Base-by-base conservation (phyloP, 92 coral and sea anemone species). In the Paragorgia papillata region DNA sequence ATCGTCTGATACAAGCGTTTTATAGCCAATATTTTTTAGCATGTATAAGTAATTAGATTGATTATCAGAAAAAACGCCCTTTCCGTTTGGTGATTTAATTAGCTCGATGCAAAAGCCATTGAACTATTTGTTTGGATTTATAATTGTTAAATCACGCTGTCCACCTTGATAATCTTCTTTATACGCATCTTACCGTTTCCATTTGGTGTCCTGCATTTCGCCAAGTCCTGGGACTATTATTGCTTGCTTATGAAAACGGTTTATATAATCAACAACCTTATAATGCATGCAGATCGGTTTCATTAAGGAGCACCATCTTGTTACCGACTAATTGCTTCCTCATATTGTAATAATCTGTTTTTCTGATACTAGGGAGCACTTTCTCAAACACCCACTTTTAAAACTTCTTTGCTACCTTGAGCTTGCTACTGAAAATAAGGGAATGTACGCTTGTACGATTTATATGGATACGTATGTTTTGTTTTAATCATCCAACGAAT, bases 151-250 rank as follows among this genome's bases (percentile, higher is more conserved):
- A 54, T 80, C 84, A 0, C 69, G 84, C 26, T 43, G 55, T 3
- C 78, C 84, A 7, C 30, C 24, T 24, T 56, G 31, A 54, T 68
- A 80, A 7, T 68, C 80, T 34, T 27, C 19, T 3, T 57, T 74
- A 34, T 57, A 39, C 32, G 51, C 32, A 7, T 33, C 34, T 10
- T 56, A 2, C 25, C 80, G 25, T 19, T 24, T 57, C 8, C 32
- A 7, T 21, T 53, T 31, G 2, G 7, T 32, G 22, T 27, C 31
- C 35, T 74, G 80, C 14, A 27, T 14, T 49, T 74, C 80, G 20
- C 80, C 67, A 56, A 56, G 51, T 7, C 57, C 15, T 25, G 53
- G 10, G 19, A 54, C 46, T 29, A 73, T 31, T 0, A 53, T 26
- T 15, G 49, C 50, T 18, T 73, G 25, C 0, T 54, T 2, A 26